phyloP scores from a whole-genome alignment of 2,888 invertebrate species.

The Nomada ferruginata region DNA sequence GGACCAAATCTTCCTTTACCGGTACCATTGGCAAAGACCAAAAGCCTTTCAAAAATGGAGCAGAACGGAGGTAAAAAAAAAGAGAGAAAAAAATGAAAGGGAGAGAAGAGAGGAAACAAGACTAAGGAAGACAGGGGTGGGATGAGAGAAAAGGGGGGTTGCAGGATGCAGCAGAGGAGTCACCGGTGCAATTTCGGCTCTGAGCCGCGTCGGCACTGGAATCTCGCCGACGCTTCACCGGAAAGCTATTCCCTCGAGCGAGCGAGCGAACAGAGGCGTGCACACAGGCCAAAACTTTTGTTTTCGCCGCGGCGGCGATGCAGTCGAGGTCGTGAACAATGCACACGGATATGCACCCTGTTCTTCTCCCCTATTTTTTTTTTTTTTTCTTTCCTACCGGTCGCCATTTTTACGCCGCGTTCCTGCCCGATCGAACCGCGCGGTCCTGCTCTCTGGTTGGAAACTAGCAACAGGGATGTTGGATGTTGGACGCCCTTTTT shows the following conservation, averaged over 20 bases:
- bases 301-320: constrained; percentile 50
- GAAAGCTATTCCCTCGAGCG: constrained; percentile 58
- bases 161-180: constrained; percentile 38
- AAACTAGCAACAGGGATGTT: constrained; percentile 16
- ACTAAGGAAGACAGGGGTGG: background rate
- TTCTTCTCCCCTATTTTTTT: background rate
- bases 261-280: constrained; percentile 37
- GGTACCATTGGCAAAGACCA: background rate
- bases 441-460: constrained; percentile 9
- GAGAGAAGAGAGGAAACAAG: background rate
- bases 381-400: constrained; percentile 3
- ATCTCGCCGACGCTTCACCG: constrained; percentile 58
- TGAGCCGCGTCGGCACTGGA: constrained; percentile 45
- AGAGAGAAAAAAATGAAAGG: background rate
- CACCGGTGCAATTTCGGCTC: constrained; percentile 57
- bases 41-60: background rate
- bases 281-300: constrained; percentile 62
- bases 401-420: constrained; percentile 45
- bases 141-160: background rate
- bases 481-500: background rate
- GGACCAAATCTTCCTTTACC: no score
- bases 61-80: background rate
- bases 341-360: constrained; percentile 44
- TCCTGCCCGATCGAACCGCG: constrained; percentile 54
- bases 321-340: constrained; percentile 61